These are phyloP conservation scores for Patella caerulea DNA, from an alignment of 2,888 invertebrate species.

Conservation along the genomic window DNA sequence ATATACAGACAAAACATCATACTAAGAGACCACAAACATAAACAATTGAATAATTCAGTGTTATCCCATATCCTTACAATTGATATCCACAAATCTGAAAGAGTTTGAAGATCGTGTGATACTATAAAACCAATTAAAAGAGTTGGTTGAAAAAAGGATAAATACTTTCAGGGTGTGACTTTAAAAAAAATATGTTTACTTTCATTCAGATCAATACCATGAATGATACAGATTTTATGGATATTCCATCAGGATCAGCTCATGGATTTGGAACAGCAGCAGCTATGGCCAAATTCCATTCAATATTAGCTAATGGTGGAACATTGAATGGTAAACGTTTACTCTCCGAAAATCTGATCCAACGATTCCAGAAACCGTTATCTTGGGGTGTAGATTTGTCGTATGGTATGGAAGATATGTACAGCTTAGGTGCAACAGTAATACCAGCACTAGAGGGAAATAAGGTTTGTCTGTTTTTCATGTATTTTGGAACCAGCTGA, in stretches of 20 bases:
- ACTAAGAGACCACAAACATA: too few species aligned
- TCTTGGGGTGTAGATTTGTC: slow-evolving; percentile 51
- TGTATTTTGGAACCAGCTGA: too few species aligned
- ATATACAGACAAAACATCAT: too few species aligned
- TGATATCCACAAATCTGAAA: too few species aligned
- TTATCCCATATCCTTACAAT: too few species aligned
- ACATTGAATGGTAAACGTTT: slow-evolving; percentile 41
- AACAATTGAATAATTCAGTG: slow-evolving; percentile 11
- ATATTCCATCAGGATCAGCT: slow-evolving; percentile 51
- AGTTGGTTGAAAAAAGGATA: too few species aligned
- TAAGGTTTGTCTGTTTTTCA: slow-evolving; percentile 37
- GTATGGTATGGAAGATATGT: slow-evolving; percentile 48
- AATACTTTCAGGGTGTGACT: not conserved
- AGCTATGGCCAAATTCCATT: slow-evolving; percentile 51
- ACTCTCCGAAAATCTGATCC: slow-evolving; percentile 43
- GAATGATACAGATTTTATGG: slow-evolving; percentile 58
- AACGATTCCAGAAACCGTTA: slow-evolving; percentile 47
- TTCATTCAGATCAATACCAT: slow-evolving; percentile 40
- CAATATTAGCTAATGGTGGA: slow-evolving; percentile 59
- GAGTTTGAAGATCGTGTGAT: too few species aligned
- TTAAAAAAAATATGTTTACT: slow-evolving; percentile 23
- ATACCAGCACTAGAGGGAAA: slow-evolving; percentile 50
- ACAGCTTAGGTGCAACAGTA: slow-evolving; percentile 55
- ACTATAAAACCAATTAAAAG: too few species aligned
- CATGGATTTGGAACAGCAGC: slow-evolving; percentile 56